phyloP scores from a whole-genome alignment of 2,113 vertebrate species.

The Amblyopsis rosae region DNA sequence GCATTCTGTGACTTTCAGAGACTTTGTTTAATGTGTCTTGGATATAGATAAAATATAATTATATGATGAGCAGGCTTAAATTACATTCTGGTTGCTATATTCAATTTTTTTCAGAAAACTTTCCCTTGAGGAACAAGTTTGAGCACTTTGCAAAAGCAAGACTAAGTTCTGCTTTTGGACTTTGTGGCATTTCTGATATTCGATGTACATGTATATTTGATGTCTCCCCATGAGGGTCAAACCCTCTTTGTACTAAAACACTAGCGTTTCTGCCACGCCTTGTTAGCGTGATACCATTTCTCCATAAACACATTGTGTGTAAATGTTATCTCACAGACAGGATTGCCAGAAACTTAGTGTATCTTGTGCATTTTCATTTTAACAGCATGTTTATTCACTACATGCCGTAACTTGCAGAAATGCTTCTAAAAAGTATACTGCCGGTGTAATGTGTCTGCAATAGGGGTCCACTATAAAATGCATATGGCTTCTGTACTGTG shows the following conservation, averaged over 20 bases:
- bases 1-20: background rate
- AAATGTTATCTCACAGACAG: slow-evolving; percentile 14
- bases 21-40: background rate
- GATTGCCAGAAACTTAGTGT: slow-evolving; percentile 29
- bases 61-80: background rate
- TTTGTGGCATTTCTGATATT: slow-evolving; percentile 32
- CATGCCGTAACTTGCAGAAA: background rate
- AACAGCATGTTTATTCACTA: background rate
- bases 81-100: slow-evolving; percentile 24
- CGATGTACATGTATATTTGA: background rate
- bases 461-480: slow-evolving; percentile 29
- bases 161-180: slow-evolving; percentile 20
- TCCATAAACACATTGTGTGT: slow-evolving; percentile 18
- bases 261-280: background rate
- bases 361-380: slow-evolving; percentile 12
- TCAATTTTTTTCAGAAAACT: slow-evolving; percentile 11
- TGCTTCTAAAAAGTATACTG: slow-evolving; percentile 21
- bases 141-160: slow-evolving; percentile 38
- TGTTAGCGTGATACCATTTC: slow-evolving; percentile 32
- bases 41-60: background rate
- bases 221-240: slow-evolving; percentile 21
- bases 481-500: background rate
- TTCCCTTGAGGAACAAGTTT: slow-evolving; percentile 49
- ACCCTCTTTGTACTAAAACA: slow-evolving; percentile 3
- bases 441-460: slow-evolving; percentile 2